Conservation (phyloP, 2,113 vertebrate species). For the Nerophis ophidion region DNA sequence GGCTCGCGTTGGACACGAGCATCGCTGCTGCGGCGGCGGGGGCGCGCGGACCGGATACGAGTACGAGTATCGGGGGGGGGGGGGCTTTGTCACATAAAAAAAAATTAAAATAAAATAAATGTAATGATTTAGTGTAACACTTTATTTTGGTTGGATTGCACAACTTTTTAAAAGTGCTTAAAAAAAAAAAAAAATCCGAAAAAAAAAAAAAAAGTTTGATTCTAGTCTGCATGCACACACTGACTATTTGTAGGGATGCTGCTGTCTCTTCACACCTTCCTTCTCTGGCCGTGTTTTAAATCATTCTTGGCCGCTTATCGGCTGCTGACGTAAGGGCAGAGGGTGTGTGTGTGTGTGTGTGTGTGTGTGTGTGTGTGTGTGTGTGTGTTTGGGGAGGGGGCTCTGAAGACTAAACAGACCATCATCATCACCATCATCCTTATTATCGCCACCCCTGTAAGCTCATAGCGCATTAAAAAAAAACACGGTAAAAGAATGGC, state of each 20-base stretch:
- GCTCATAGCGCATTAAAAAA: no score
- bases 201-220: slow-evolving; percentile 42
- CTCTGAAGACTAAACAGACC: slow-evolving; percentile 15
- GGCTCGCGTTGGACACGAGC: slow-evolving; percentile 64
- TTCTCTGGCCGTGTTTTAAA: slow-evolving; percentile 46
- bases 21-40: slow-evolving; percentile 49
- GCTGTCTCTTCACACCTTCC: slow-evolving; percentile 27
- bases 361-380: not conserved
- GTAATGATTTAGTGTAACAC: not conserved
- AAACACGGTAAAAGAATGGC: no score
- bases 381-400: not conserved
- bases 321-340: slow-evolving; percentile 19
- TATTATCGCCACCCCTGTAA: no score
- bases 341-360: not conserved
- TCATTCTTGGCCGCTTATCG: slow-evolving; percentile 18
- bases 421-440: slow-evolving; percentile 7
- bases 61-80: not conserved
- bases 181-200: not conserved
- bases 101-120: not conserved
- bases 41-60: slow-evolving; percentile 23
- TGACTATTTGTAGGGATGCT: slow-evolving; percentile 14
- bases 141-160: slow-evolving; percentile 17
- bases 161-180: slow-evolving; percentile 38
- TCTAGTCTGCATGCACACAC: slow-evolving; percentile 15
- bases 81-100: not conserved